Percentiles rank a stretch among this genome's conserved stretches.
These are phyloP conservation scores for Periophthalmus modestus DNA, from an alignment of 2,113 vertebrate genomes.

Conservation along the genomic window DNA sequence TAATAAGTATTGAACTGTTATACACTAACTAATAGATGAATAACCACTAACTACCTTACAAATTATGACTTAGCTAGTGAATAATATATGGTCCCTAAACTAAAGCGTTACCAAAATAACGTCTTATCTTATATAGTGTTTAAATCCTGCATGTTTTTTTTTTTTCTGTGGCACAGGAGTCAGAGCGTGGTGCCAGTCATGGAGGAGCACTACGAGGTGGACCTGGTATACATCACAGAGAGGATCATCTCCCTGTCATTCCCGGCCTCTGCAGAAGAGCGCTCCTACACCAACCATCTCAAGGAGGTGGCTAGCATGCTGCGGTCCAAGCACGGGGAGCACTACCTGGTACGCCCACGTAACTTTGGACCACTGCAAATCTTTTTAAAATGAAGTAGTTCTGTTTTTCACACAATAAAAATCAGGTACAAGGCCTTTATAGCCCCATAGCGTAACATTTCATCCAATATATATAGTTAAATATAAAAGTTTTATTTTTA, in stretches of 20 bases:
- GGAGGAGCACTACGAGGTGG: constrained; percentile 93
- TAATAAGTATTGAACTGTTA: no score
- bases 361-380: background rate
- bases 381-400: no score
- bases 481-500: no score
- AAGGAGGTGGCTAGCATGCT: constrained; percentile 95
- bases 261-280: constrained; percentile 81
- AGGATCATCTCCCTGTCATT: constrained; percentile 93
- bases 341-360: constrained; percentile 86
- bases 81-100: no score
- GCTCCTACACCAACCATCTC: constrained; percentile 86
- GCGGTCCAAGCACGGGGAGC: constrained; percentile 90
- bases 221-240: constrained; percentile 89
- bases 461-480: background rate
- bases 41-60: no score
- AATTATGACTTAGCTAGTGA: no score
- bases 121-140: no score
- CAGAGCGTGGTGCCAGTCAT: constrained; percentile 81
- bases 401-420: no score
- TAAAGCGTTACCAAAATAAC: no score
- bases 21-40: no score
- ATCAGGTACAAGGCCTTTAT: no score
- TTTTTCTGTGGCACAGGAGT: constrained; percentile 63
- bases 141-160: background rate
- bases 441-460: no score